phyloP scores from a whole-genome alignment of 2,888 invertebrate genomes.

The Amphipyra tragopoginis region DNA sequence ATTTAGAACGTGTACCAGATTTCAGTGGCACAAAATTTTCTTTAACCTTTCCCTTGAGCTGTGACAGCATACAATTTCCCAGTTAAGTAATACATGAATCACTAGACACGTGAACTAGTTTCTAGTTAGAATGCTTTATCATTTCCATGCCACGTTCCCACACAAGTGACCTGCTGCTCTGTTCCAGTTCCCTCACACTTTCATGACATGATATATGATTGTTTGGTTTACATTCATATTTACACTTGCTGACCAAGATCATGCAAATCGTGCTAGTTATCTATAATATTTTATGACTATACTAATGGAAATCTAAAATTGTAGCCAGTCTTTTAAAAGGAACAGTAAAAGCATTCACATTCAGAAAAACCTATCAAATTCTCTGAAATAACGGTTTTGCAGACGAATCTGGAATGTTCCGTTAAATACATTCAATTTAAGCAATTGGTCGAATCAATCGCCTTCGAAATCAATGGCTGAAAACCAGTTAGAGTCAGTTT shows the following conservation, averaged over 20 bases:
- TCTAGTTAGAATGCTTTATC: constrained; percentile 29
- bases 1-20: constrained; percentile 28
- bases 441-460: constrained; percentile 35
- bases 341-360: constrained; percentile 14
- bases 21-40: constrained; percentile 6
- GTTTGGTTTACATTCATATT: constrained; percentile 40
- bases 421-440: constrained; percentile 27
- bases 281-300: constrained; percentile 24
- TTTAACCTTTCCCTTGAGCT: constrained; percentile 13
- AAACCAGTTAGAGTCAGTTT: constrained; percentile 33
- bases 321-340: constrained; percentile 8
- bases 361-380: constrained; percentile 5
- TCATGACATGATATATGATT: constrained; percentile 50
- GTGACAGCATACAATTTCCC: constrained; percentile 19
- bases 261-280: constrained; percentile 28
- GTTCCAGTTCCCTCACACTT: constrained; percentile 41
- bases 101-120: constrained; percentile 42
- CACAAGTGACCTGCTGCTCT: constrained; percentile 48
- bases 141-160: constrained; percentile 29
- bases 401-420: constrained; percentile 17
- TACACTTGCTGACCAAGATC: constrained; percentile 28
- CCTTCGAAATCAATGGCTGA: constrained; percentile 29
- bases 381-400: constrained; percentile 18
- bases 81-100: constrained; percentile 40
- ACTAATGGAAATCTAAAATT: constrained; percentile 32